Evolutionary conservation across 1,140 invertebrate genomes (phyloP).

Genomic region (Amyelois transitella): DNA sequence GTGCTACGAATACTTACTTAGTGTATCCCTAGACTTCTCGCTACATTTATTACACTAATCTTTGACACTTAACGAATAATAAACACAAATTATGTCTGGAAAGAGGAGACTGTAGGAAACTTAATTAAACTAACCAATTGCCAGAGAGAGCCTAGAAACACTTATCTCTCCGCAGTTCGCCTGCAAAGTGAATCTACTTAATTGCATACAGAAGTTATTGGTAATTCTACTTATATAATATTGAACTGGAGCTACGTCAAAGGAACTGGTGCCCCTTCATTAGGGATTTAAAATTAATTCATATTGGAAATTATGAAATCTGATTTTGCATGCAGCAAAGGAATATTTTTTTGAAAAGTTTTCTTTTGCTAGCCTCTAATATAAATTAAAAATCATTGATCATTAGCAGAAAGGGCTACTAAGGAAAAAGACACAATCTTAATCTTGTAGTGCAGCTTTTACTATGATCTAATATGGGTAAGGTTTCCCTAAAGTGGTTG

Average conservation of each 20-base stretch:
- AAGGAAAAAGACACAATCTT: too few relatives aligned
- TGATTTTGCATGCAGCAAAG: neutral
- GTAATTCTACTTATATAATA: slow-evolving; percentile 21
- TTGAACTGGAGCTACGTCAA: slow-evolving; percentile 11
- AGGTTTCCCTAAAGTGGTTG: too few relatives aligned
- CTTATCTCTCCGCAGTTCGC: slow-evolving; percentile 18
- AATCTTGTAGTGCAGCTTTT: too few relatives aligned
- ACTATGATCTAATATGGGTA: too few relatives aligned
- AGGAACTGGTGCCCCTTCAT: slow-evolving; percentile 21
- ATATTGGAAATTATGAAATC: slow-evolving; percentile 17
- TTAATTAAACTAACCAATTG: slow-evolving; percentile 29
- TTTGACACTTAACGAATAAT: too few relatives aligned
- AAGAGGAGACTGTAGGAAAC: slow-evolving; percentile 8
- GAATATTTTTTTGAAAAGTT: neutral
- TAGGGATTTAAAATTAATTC: slow-evolving; percentile 23
- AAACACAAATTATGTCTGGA: too few relatives aligned
- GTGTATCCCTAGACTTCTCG: too few relatives aligned
- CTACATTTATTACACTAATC: too few relatives aligned
- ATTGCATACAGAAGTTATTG: slow-evolving; percentile 24
- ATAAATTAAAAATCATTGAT: too few relatives aligned
- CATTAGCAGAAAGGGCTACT: too few relatives aligned
- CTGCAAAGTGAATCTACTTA: slow-evolving; percentile 29
- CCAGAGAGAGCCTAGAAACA: slow-evolving; percentile 4
- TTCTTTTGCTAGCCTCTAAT: slow-evolving; percentile 5
- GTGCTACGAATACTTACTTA: too few relatives aligned